A percentile compares a stretch with the other conserved stretches of the same genome.
Conservation (phyloP, 2,113 vertebrate species). For the Guaruba guarouba region DNA sequence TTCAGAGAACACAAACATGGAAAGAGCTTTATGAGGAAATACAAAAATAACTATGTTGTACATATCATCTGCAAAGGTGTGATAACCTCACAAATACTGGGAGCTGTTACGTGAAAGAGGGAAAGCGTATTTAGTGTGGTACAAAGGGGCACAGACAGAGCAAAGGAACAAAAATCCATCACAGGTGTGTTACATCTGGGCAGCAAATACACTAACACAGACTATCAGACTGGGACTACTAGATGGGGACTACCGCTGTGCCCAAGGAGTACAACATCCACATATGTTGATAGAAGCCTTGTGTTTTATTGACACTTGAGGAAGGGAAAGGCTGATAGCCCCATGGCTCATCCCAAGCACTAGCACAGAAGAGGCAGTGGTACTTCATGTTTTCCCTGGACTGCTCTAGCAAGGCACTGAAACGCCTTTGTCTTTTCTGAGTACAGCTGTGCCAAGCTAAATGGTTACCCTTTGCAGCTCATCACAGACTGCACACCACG, state of each 20-base stretch:
- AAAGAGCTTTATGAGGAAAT: conserved; percentile 33
- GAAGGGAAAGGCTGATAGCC: neutral
- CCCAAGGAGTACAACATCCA: neutral
- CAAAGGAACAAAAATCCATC: neutral
- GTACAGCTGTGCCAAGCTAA: neutral
- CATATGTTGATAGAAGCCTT: neutral
- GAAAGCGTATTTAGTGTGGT: neutral
- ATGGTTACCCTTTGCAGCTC: neutral
- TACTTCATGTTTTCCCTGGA: neutral
- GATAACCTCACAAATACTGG: neutral
- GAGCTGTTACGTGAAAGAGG: neutral
- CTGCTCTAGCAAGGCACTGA: neutral
- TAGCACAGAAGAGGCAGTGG: neutral
- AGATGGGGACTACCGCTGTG: neutral
- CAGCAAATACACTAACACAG: neutral
- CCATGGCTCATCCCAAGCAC: fast-evolving
- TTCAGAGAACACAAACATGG: conserved; percentile 57
- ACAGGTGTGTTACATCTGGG: neutral
- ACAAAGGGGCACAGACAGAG: neutral
- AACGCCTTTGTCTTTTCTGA: neutral
- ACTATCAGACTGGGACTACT: neutral
- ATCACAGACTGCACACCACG: neutral
- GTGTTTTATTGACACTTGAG: neutral
- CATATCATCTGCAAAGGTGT: neutral
- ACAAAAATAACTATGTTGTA: conserved; percentile 47